Percentiles rank a stretch among this genome's conserved stretches.
phyloP scores from a whole-genome alignment of 2,888 invertebrate genomes.

The Argyra leucocephala region DNA sequence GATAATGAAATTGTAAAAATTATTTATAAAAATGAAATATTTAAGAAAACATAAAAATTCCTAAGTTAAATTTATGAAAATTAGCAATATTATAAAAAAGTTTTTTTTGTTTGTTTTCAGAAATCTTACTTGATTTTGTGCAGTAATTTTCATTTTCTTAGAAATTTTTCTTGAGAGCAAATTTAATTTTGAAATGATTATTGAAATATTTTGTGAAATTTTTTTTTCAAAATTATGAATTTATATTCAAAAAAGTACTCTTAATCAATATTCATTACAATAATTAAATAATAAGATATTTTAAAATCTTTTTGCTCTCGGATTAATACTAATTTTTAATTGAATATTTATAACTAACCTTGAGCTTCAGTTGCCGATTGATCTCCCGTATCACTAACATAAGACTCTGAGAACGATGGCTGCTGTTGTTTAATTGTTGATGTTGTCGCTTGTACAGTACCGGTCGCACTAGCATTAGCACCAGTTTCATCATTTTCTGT shows the following conservation, averaged over 20 bases:
- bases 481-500: conserved; percentile 43
- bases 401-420: conserved; percentile 36
- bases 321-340: neutral
- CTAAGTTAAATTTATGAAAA: neutral
- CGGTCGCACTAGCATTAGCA: conserved; percentile 30
- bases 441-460: conserved; percentile 32
- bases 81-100: neutral
- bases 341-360: conserved; percentile 38
- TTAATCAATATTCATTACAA: conserved; percentile 2
- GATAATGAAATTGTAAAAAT: no score
- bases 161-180: conserved; percentile 1
- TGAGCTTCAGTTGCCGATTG: conserved; percentile 43
- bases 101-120: neutral
- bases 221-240: no score
- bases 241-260: no score
- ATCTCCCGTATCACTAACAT: conserved; percentile 41
- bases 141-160: neutral
- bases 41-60: neutral
- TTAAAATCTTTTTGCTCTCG: neutral
- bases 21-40: no score
- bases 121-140: neutral
- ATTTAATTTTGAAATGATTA: neutral
- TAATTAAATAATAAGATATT: neutral
- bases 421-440: conserved; percentile 36
- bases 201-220: neutral